Conservation (phyloP, 1,140 invertebrate species). For the Drosophila pruinosa region DNA sequence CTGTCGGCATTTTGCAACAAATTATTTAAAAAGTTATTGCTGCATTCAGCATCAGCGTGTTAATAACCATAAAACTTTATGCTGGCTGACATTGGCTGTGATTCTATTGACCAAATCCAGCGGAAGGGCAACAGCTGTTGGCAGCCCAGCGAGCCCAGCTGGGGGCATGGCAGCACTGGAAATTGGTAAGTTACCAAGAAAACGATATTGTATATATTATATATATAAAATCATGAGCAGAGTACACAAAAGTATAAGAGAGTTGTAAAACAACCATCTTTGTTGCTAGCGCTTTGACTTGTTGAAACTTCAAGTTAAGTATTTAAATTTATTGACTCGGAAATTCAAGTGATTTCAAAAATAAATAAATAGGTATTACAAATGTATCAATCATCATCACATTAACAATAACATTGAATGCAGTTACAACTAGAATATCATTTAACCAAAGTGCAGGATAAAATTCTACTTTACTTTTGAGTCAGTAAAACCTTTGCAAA, state of each 20-base stretch:
- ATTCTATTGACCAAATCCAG: constrained; percentile 63
- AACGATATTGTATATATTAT: no score
- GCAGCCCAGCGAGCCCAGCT: neutral
- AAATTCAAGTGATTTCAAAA: neutral
- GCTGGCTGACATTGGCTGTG: constrained; percentile 77
- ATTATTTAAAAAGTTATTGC: constrained; percentile 80
- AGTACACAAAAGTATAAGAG: neutral
- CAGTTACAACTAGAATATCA: no score
- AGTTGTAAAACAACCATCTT: neutral
- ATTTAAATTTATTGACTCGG: neutral
- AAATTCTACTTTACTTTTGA: neutral
- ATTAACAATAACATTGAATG: neutral
- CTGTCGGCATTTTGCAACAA: constrained; percentile 66
- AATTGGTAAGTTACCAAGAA: constrained; percentile 63
- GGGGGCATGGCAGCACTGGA: constrained; percentile 48
- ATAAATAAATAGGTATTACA: no score
- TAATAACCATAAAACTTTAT: constrained; percentile 82
- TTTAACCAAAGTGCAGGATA: neutral
- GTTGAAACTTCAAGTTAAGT: neutral
- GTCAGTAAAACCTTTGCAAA: neutral
- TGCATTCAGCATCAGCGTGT: constrained; percentile 70
- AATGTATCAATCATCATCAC: neutral
- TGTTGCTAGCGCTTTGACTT: no score
- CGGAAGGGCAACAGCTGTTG: constrained; percentile 19
- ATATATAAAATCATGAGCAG: neutral